Conservation (phyloP, 2,113 vertebrate genomes). For the Speoplatyrhinus poulsoni region DNA sequence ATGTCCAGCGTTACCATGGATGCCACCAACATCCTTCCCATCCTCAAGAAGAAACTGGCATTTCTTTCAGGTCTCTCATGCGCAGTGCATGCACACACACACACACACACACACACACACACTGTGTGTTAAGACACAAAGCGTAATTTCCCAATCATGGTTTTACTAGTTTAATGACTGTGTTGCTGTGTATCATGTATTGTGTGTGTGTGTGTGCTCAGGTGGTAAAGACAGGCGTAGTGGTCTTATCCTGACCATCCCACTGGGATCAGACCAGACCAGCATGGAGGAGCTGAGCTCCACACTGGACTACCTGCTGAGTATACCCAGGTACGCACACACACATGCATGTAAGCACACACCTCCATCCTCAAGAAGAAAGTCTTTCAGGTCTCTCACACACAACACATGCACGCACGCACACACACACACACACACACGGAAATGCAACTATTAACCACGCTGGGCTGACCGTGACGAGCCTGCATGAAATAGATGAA, state of each 20-base stretch:
- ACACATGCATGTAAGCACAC: neutral
- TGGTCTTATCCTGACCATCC: slow-evolving; percentile 97
- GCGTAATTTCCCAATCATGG: neutral
- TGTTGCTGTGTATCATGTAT: neutral
- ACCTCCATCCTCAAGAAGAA: slow-evolving; percentile 90
- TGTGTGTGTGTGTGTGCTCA: slow-evolving; percentile 45
- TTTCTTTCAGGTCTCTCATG: slow-evolving; percentile 88
- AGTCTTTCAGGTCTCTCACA: slow-evolving; percentile 84
- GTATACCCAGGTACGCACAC: slow-evolving; percentile 89
- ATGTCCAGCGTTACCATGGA: slow-evolving; percentile 81
- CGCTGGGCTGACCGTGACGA: no score
- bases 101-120: slow-evolving; percentile 1
- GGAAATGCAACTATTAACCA: no score
- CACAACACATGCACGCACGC: no score
- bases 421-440: slow-evolving; percentile 1
- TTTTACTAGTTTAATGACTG: no score
- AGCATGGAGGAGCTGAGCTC: slow-evolving; percentile 97
- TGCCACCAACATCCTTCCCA: slow-evolving; percentile 87
- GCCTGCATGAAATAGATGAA: no score
- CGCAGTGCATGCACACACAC: slow-evolving; percentile 8
- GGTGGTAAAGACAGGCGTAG: slow-evolving; percentile 97
- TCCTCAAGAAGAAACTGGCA: slow-evolving; percentile 95
- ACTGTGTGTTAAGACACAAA: neutral
- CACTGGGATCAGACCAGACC: slow-evolving; percentile 94
- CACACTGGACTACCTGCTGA: slow-evolving; percentile 94